phyloP scores from a whole-genome alignment of 2,113 vertebrate genomes.

The Cricetomys ansorgei region DNA sequence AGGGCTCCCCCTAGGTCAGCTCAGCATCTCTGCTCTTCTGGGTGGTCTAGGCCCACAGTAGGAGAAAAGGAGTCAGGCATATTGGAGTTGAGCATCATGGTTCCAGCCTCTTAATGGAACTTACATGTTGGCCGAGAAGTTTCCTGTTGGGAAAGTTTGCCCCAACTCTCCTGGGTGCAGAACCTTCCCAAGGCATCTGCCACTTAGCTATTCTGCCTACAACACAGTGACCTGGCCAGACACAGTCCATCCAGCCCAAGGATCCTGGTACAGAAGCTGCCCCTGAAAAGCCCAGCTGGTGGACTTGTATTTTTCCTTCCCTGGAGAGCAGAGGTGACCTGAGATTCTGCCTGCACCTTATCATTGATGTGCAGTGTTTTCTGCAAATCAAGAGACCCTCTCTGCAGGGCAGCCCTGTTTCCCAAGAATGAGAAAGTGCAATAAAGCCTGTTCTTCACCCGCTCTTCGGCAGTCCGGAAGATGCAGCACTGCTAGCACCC shows the following conservation, averaged over 20 bases:
- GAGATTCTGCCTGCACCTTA: neutral
- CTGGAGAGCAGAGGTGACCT: neutral
- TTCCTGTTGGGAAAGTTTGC: neutral
- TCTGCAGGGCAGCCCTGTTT: conserved; percentile 57
- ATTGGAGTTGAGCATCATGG: neutral
- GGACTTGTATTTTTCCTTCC: neutral
- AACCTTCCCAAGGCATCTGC: neutral
- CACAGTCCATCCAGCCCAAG: neutral
- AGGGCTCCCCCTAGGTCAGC: neutral
- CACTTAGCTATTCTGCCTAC: neutral
- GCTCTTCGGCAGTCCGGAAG: conserved; percentile 24
- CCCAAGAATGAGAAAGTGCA: conserved; percentile 46
- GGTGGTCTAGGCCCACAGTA: neutral
- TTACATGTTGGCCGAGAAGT: conserved; percentile 31
- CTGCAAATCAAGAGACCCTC: conserved; percentile 31
- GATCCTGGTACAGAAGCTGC: neutral
- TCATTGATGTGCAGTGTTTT: neutral
- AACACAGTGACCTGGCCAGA: neutral
- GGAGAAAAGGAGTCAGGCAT: neutral
- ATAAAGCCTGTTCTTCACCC: conserved; percentile 49
- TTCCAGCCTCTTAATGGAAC: conserved; percentile 24
- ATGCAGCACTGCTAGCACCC: neutral
- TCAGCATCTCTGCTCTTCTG: neutral
- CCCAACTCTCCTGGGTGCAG: neutral
- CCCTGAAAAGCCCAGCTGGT: neutral